Evolutionary conservation across 2,113 vertebrate genomes (phyloP).

Genomic region (Stomatorhinus ivindoensis): DNA sequence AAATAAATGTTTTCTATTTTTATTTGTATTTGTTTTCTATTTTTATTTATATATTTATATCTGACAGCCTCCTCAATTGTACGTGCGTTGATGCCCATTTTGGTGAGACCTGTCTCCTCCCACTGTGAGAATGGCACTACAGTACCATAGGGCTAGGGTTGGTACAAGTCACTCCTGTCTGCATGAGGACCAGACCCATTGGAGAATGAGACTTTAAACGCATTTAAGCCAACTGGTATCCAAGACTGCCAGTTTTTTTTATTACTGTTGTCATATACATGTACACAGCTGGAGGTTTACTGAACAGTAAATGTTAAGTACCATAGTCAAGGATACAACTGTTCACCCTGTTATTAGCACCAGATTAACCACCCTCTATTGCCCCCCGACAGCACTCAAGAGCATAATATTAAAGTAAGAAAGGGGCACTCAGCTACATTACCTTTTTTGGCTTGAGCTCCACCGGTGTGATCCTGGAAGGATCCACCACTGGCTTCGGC

Average conservation of each 20-base stretch:
- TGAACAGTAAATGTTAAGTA: neutral
- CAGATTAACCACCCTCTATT: neutral
- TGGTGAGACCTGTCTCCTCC: neutral
- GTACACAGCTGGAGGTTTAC: neutral
- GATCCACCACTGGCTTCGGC: conserved; percentile 91
- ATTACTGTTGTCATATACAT: neutral
- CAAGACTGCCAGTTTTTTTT: neutral
- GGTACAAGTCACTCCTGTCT: neutral
- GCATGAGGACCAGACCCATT: neutral
- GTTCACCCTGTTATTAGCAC: neutral
- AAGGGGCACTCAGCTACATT: neutral
- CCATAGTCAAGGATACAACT: neutral
- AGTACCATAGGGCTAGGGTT: neutral
- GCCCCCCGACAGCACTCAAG: neutral
- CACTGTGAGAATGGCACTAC: neutral
- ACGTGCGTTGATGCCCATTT: neutral
- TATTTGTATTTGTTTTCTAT: neutral
- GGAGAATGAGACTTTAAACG: neutral
- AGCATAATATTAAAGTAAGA: no score
- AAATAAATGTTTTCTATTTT: neutral
- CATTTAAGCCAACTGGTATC: neutral
- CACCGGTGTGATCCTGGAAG: conserved; percentile 86
- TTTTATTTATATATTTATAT: neutral
- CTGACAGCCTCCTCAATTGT: neutral
- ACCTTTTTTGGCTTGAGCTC: conserved; percentile 97